Evolutionary conservation across 2,888 invertebrate genomes (phyloP), one percentile per base, ranked within the genome.

Genomic region (Zele albiditarsus): DNA sequence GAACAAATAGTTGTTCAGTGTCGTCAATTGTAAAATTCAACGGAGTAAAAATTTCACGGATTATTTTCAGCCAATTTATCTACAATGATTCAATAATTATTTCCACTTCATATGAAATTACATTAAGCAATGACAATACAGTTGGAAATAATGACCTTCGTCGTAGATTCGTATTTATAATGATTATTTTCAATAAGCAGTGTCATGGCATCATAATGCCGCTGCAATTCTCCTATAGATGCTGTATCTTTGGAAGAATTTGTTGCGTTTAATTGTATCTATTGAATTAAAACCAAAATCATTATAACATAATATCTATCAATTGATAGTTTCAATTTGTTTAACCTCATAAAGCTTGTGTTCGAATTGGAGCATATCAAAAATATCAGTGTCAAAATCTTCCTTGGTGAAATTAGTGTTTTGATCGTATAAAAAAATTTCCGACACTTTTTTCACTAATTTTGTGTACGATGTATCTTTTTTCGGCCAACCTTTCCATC

Each of bases 351-450:
- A 38, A 4, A 77, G 20, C 8, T 58, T 12, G 20, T 8, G 8
- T 23, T 66, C 71, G 28, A 78, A 78, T 53, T 23, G 8, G 3
- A 73, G 16, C n/a, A 78, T 46, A 27, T 73, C 58, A 3, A 58
- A 31, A 23, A 74, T 31, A 16, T 78, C 77, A 23, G 62, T 8
- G 28, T 23, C 71, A 10, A 78, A 53, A 25, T 57, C 46, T n/a
- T 71, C 5, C 20, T 27, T 20, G 0, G 53, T 8, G 4, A 20
- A 53, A n/a, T 42, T 8, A 10, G 60, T 57, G 10, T 71, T 71
- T 65, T 70, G 42, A 38, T 69, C 62, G 20, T 70, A 27, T 12
- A 73, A 71, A 25, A 78, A 53, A n/a, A 57, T 42, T 33, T 65
- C 38, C 8, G 71, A 53, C 46, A 78, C 62, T 60, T 71, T 58